These are phyloP conservation scores for Trinectes maculatus DNA, from an alignment of 2,113 vertebrate species.

Conservation along the genomic window DNA sequence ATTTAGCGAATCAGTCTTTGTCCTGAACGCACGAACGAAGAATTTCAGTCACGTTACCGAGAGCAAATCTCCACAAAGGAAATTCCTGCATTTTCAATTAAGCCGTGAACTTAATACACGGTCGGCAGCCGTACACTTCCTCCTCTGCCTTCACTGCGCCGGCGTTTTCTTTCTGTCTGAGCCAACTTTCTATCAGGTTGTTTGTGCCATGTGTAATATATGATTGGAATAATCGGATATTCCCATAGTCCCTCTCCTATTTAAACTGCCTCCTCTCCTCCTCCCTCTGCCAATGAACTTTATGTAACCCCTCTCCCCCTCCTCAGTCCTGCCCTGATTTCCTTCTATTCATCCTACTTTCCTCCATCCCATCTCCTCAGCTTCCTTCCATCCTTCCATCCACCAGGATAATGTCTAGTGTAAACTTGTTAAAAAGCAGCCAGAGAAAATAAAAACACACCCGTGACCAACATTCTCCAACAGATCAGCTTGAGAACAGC, in stretches of 20 bases:
- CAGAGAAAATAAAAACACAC: neutral
- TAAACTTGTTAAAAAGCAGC: slow-evolving; percentile 1
- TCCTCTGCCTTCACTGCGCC: neutral
- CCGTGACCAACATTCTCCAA: neutral
- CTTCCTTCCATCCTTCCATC: slow-evolving; percentile 18
- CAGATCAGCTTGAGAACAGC: too few relatives aligned
- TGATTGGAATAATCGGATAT: slow-evolving; percentile 48
- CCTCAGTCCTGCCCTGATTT: slow-evolving; percentile 49
- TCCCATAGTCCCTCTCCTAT: slow-evolving; percentile 36
- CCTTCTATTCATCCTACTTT: slow-evolving; percentile 44
- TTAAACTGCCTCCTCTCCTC: slow-evolving; percentile 29
- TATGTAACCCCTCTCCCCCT: slow-evolving; percentile 47
- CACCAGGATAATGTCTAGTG: neutral
- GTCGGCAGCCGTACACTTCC: neutral
- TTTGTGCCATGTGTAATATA: slow-evolving; percentile 25
- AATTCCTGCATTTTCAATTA: slow-evolving; percentile 23
- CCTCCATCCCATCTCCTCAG: slow-evolving; percentile 31
- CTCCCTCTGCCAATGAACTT: slow-evolving; percentile 56
- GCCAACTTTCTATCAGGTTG: neutral
- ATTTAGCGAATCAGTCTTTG: neutral
- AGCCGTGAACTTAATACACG: slow-evolving; percentile 20
- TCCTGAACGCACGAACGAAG: neutral
- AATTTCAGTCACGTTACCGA: too few relatives aligned
- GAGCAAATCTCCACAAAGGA: slow-evolving; percentile 14
- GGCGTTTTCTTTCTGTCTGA: neutral